A percentile compares a stretch with the other conserved stretches of the same genome.
These are phyloP conservation scores for Teleogryllus occipitalis DNA, from an alignment of 1,140 invertebrate genomes.

Conservation along the genomic window DNA sequence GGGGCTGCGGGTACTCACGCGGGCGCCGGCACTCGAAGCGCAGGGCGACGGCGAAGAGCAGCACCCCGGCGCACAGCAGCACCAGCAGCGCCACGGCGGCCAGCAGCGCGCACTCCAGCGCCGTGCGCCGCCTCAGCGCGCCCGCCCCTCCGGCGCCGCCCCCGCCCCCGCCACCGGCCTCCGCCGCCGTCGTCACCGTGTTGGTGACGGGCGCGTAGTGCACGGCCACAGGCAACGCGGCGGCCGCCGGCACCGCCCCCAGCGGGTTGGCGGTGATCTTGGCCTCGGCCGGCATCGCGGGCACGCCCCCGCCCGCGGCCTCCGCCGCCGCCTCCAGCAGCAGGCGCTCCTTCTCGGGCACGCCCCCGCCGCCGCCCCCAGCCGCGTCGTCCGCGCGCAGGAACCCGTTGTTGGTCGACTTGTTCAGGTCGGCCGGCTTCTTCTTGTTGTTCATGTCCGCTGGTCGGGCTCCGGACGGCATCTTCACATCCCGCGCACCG, in stretches of 20 bases:
- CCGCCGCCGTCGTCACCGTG: constrained; percentile 1
- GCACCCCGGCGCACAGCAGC: neutral
- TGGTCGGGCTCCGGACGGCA: no score
- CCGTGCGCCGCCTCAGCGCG: neutral
- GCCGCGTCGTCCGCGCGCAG: neutral
- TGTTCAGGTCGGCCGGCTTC: neutral
- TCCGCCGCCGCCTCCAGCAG: neutral
- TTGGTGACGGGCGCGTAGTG: neutral
- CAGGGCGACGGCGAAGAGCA: neutral
- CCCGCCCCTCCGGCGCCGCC: no score
- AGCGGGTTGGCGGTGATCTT: neutral
- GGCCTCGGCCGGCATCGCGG: no score
- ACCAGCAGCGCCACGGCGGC: neutral
- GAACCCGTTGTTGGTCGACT: neutral
- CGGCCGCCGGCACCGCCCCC: no score
- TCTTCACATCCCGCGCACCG: no score
- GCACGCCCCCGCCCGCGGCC: no score
- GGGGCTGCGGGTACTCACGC: neutral
- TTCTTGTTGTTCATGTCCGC: neutral
- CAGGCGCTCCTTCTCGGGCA: neutral
- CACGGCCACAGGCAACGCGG: neutral
- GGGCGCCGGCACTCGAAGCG: neutral
- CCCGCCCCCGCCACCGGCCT: neutral
- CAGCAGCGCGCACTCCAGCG: neutral
- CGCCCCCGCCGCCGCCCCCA: no score